Base-by-base conservation (phyloP, 2,888 invertebrate species). In the Globia sparganii region DNA sequence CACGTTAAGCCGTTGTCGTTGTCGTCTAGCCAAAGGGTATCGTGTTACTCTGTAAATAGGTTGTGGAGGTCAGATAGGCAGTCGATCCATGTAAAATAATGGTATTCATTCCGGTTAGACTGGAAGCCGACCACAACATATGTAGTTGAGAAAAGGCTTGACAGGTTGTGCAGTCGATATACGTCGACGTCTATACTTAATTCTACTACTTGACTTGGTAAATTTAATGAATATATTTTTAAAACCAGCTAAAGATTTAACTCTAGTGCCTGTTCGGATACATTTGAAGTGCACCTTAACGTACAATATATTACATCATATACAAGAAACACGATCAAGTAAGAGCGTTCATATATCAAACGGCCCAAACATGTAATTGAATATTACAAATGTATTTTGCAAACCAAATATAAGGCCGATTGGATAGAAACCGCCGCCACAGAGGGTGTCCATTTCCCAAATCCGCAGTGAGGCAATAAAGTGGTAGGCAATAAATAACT, bases 401-500 rank as follows among this genome's bases (percentile, higher is more conserved):
- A 80, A 85, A 84, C 88, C 86, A 87, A 89, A 87, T 87, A 86
- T 86, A 86, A 85, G 87, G 87, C 81, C 87, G 84, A 91, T 90
- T 90, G 89, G 88, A 87, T 87, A 87, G 90, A 86, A 84, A 88
- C 87, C 78, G 81, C 87, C 81, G 81, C 89, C 85, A 86, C 85
- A 86, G 84, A 85, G 87, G 82, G 84, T 86, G 85, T 88, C 88
- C 84, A 84, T 86, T 88, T 80, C 85, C 89, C 81, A 87, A 87
- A 88, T 87, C 89, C 90, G 88, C 89, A 89, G 86, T 81, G 85
- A 85, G 80, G 87, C 89, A 86, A 91, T 87, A 88, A 88, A 88
- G 84, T 88, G 88, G 88, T 87, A 81, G 81, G 85, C 74, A 83
- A 88, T 93, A 93, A 94, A 94, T 93, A 94, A 93, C 93, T 89